phyloP scores from a whole-genome alignment of 1,140 invertebrate species.

The Cherax destructor region DNA sequence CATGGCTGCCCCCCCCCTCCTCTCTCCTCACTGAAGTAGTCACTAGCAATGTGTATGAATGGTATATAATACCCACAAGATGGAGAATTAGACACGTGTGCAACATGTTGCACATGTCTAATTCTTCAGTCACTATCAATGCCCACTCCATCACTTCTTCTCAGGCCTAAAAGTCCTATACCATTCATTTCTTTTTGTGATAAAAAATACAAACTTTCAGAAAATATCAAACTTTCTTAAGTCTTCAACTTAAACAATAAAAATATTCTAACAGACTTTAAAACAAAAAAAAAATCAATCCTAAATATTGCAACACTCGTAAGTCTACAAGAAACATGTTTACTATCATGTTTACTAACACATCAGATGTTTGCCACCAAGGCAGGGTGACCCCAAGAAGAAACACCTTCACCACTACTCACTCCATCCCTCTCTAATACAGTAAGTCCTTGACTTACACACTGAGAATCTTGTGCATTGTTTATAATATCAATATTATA shows the following conservation, averaged over 20 bases:
- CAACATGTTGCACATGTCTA: too few relatives aligned
- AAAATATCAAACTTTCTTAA: constrained; percentile 31
- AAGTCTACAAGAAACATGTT: not conserved
- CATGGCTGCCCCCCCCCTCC: constrained; percentile 17
- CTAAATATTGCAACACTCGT: constrained; percentile 13
- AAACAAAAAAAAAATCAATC: constrained; percentile 30
- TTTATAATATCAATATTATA: too few relatives aligned
- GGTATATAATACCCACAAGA: too few relatives aligned
- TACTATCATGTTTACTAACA: too few relatives aligned
- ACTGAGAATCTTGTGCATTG: too few relatives aligned
- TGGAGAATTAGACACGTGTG: too few relatives aligned
- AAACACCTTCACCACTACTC: too few relatives aligned
- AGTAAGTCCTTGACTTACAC: too few relatives aligned
- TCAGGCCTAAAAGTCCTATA: not conserved
- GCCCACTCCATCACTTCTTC: constrained; percentile 24
- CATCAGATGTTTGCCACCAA: too few relatives aligned
- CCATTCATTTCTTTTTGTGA: not conserved
- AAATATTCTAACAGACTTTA: constrained; percentile 43
- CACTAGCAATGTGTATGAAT: not conserved
- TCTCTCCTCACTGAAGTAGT: not conserved
- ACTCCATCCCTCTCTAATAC: too few relatives aligned
- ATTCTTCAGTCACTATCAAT: not conserved
- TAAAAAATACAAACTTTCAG: constrained; percentile 36
- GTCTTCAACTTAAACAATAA: constrained; percentile 51
- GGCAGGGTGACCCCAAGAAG: too few relatives aligned